Conservation (phyloP, 1,140 invertebrate genomes). For the Rhopalosiphum padi region DNA sequence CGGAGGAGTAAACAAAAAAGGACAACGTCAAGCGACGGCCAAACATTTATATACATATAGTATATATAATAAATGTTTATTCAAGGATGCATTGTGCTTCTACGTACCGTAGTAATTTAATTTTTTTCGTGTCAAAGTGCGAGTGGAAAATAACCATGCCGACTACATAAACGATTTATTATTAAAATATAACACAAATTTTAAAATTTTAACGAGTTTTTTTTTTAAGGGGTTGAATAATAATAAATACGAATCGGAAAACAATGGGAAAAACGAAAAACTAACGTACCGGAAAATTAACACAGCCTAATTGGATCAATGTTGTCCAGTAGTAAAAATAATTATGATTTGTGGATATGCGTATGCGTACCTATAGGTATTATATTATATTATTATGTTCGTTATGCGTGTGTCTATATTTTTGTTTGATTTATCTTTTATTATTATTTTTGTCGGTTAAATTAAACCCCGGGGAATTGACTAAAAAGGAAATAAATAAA, state of each 20-base stretch:
- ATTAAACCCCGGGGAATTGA: constrained; percentile 21
- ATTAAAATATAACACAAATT: background rate
- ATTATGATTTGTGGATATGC: constrained; percentile 14
- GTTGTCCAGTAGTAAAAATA: constrained; percentile 23
- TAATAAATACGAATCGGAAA: constrained; percentile 1
- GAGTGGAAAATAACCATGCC: background rate
- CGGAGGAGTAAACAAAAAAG: background rate
- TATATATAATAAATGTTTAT: background rate
- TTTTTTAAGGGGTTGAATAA: background rate
- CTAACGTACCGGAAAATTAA: constrained; percentile 41
- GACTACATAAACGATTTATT: background rate
- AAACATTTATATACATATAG: background rate
- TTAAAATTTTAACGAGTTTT: background rate
- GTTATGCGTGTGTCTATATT: constrained; percentile 21
- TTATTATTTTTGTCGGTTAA: constrained; percentile 32
- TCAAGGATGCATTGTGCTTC: background rate
- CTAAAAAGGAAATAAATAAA: constrained; percentile 10
- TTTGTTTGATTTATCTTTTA: constrained; percentile 43
- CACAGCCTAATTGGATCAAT: constrained; percentile 38
- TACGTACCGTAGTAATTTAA: background rate
- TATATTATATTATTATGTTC: background rate
- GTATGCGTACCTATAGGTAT: background rate
- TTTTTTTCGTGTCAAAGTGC: background rate
- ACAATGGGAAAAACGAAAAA: constrained; percentile 20
- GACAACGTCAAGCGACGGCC: background rate